Evolutionary conservation across 2,888 invertebrate genomes (phyloP).

Genomic region (Scaptomyza reducta): DNA sequence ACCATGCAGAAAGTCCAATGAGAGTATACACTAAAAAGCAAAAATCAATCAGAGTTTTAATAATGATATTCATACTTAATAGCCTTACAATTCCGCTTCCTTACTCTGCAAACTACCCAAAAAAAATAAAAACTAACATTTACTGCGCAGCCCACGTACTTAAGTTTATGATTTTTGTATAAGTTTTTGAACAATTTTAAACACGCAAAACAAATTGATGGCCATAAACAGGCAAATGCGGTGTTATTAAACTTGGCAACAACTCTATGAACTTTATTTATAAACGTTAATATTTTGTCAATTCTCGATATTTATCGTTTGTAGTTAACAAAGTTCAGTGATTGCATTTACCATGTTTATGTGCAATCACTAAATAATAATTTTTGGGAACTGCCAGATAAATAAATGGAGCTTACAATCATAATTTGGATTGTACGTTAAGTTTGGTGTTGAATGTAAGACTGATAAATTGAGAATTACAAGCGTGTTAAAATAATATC

Average conservation of each 20-base stretch:
- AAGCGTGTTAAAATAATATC: slow-evolving; percentile 11
- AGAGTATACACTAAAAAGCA: too few relatives aligned
- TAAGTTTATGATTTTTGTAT: slow-evolving; percentile 39
- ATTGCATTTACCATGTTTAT: slow-evolving; percentile 5
- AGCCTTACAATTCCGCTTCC: too few relatives aligned
- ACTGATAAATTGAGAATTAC: slow-evolving; percentile 3
- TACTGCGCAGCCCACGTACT: slow-evolving; percentile 1
- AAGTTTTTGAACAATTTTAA: slow-evolving; percentile 41
- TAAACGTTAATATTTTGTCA: slow-evolving; percentile 42
- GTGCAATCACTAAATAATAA: slow-evolving; percentile 10
- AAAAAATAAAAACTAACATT: too few relatives aligned
- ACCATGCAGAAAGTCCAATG: too few relatives aligned
- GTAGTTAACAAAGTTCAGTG: slow-evolving; percentile 25
- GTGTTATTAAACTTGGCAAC: slow-evolving; percentile 26
- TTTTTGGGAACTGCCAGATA: slow-evolving; percentile 1
- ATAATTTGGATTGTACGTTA: slow-evolving; percentile 12
- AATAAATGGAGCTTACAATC: slow-evolving; percentile 13
- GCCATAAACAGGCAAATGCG: slow-evolving; percentile 31
- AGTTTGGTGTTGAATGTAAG: slow-evolving; percentile 1
- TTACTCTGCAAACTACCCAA: too few relatives aligned
- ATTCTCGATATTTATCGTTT: slow-evolving; percentile 29
- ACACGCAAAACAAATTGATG: slow-evolving; percentile 35
- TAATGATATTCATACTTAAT: too few relatives aligned
- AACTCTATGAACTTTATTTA: slow-evolving; percentile 28
- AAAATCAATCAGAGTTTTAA: too few relatives aligned